Base-by-base conservation (phyloP, 1,140 invertebrate genomes). In the Dufourea novaeangliae region DNA sequence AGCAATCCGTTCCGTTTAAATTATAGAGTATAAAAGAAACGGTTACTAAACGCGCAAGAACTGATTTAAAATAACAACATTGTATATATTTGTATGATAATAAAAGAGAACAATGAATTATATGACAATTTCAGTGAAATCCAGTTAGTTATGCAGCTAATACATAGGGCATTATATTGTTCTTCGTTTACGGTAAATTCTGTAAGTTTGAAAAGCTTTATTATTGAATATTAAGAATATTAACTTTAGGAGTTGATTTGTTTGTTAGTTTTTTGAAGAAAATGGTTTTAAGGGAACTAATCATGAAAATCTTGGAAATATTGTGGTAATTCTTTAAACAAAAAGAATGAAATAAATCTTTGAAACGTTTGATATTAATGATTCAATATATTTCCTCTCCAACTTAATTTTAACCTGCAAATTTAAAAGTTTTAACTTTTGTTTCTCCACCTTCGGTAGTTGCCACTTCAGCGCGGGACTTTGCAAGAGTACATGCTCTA, bases 11-110 rank as follows among this genome's bases (percentile, higher is more conserved):
- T 82, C 79, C 74, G 57, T 70, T 63, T 20, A 66, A 78, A 66
- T 68, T 50, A 22, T 67, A 68, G 17, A 64, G 12, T 39, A 59
- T 8, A 25, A 68, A 52, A 50, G 20, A 50, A 84, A 78, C 22
- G 61, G 46, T 77, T 46, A 71, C 59, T 80, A 52, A 71, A 67
- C 25, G 34, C 27, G 22, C 75, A 66, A 71, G 82, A 80, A 82
- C 79, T 84, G 83, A 84, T 81, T 80, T 63, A 41, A 74, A 66
- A 62, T 84, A 84, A 76, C 68, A 46, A 75, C 54, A 54, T 76
- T 84, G 83, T 85, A 85, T 85, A 85, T 85, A 83, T 85, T 83
- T 85, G 83, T 85, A 83, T 83, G 59, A 85, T 85, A 85, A 85
- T 83, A 83, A 83, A 85, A 68, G 67, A 71, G 78, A 39, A 62